Conservation (phyloP, 2,888 invertebrate genomes). For the Drosophila falleni region DNA sequence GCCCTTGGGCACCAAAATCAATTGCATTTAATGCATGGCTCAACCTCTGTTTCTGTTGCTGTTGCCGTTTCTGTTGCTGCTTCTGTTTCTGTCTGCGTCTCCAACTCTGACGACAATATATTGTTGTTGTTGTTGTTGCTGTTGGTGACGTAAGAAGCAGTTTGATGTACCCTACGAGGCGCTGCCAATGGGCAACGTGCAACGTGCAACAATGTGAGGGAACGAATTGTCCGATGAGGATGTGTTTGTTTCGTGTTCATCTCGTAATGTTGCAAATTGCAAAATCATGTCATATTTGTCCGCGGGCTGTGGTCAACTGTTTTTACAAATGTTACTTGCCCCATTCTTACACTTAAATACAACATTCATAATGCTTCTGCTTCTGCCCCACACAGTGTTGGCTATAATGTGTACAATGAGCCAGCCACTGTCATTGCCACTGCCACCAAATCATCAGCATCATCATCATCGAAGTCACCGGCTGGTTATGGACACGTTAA, state of each 20-base stretch:
- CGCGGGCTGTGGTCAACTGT: constrained; percentile 40
- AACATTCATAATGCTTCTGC: constrained; percentile 45
- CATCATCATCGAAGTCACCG: constrained; percentile 58
- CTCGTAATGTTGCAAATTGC: constrained; percentile 73
- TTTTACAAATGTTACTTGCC: constrained; percentile 46
- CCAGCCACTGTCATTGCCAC: constrained; percentile 42
- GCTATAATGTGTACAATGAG: constrained; percentile 69
- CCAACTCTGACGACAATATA: constrained; percentile 23
- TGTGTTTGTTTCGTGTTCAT: constrained; percentile 38
- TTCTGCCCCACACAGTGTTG: constrained; percentile 65
- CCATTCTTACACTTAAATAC: constrained; percentile 5
- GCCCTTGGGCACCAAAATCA: constrained; percentile 75
- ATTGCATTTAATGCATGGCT: constrained; percentile 73
- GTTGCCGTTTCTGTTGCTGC: background rate
- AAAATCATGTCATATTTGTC: constrained; percentile 80
- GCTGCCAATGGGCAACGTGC: constrained; percentile 63
- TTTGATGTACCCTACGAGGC: constrained; percentile 63
- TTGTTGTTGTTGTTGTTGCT: constrained; percentile 4
- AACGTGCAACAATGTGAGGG: background rate
- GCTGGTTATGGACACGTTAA: constrained; percentile 56
- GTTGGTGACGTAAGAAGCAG: constrained; percentile 67
- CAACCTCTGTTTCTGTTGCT: constrained; percentile 31
- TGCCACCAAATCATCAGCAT: constrained; percentile 30
- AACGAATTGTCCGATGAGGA: background rate
- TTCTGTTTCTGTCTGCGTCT: constrained; percentile 7